phyloP scores from a whole-genome alignment of 2,888 invertebrate genomes.

The Lepeophtheirus nordmannii region DNA sequence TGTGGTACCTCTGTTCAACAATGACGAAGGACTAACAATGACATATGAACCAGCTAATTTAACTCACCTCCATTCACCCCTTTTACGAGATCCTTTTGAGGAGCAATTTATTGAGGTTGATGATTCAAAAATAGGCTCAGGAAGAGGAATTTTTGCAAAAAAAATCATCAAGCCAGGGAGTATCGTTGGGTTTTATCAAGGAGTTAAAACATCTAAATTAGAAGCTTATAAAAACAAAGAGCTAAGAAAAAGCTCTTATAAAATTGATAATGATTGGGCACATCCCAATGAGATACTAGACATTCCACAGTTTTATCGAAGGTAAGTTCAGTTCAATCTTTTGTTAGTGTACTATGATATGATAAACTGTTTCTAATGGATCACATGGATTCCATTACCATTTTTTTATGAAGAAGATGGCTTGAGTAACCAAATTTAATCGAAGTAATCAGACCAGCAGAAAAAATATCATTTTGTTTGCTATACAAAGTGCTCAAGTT shows the following conservation, averaged over 20 bases:
- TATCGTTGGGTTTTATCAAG: conserved; percentile 16
- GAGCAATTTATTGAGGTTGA: background rate
- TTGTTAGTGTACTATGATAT: too few species aligned
- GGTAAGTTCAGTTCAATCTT: background rate
- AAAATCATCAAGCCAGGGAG: background rate
- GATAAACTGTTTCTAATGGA: too few species aligned
- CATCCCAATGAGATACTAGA: conserved; percentile 18
- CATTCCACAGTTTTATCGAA: conserved; percentile 2
- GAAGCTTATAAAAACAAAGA: conserved; percentile 8
- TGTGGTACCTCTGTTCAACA: too few species aligned
- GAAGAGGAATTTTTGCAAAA: conserved; percentile 18
- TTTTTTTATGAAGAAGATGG: too few species aligned
- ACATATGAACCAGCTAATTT: background rate
- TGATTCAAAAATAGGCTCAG: background rate
- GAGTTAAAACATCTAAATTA: conserved; percentile 13
- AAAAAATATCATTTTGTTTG: too few species aligned
- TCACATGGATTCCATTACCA: too few species aligned
- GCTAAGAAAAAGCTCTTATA: conserved; percentile 10
- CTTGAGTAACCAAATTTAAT: too few species aligned
- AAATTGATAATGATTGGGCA: conserved; percentile 22
- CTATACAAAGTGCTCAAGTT: too few species aligned
- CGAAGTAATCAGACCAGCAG: too few species aligned
- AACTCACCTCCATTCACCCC: background rate
- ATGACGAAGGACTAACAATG: background rate
- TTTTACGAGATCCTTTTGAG: conserved; percentile 5